phyloP scores from a whole-genome alignment of 2,888 invertebrate species.

The Cactoblastis cactorum region DNA sequence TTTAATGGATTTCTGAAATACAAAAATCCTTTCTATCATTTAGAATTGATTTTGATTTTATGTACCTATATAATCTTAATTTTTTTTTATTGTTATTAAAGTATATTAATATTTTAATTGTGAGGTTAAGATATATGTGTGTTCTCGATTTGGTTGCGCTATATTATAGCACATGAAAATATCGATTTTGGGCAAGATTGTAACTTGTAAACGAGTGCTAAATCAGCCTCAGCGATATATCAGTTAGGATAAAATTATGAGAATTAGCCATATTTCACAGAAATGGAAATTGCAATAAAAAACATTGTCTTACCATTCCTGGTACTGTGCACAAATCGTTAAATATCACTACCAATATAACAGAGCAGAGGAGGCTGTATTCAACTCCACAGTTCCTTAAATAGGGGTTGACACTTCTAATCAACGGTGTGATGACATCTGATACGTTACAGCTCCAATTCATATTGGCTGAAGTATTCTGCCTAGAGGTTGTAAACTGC shows the following conservation, averaged over 20 bases:
- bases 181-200: no score
- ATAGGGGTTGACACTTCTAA: constrained; percentile 85
- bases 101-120: no score
- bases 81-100: no score
- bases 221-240: no score
- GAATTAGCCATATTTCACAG: not conserved
- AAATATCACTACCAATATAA: constrained; percentile 89
- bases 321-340: constrained; percentile 82
- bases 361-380: constrained; percentile 89
- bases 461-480: constrained; percentile 32
- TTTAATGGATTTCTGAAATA: constrained; percentile 39
- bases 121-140: no score
- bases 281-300: no score
- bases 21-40: no score
- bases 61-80: no score
- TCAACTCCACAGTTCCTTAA: constrained; percentile 91
- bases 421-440: constrained; percentile 80
- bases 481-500: constrained; percentile 21
- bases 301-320: constrained; percentile 49
- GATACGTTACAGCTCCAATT: constrained; percentile 65
- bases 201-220: no score
- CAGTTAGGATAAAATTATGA: not conserved
- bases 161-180: no score
- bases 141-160: no score
- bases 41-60: no score